Conservation (phyloP, 1,140 invertebrate species). For the Sogatella furcifera region DNA sequence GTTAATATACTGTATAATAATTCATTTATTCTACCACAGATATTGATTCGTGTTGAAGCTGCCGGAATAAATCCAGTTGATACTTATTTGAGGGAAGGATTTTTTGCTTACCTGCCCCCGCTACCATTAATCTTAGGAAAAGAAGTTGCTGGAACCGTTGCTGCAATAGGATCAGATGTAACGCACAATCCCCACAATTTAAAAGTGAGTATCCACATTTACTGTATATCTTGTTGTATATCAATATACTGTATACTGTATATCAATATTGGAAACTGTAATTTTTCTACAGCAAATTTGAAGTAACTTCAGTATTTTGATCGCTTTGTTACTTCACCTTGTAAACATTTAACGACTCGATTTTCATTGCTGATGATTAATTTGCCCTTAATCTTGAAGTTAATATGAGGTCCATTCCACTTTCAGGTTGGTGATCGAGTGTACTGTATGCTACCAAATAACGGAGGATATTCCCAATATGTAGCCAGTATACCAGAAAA, state of each 20-base stretch:
- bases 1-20: too few relatives aligned
- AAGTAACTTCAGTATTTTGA: too few relatives aligned
- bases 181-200: not conserved
- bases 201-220: not conserved
- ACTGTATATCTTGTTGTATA: too few relatives aligned
- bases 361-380: too few relatives aligned
- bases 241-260: too few relatives aligned
- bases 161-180: constrained; percentile 25
- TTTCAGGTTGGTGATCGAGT: constrained; percentile 41
- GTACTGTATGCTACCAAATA: constrained; percentile 25
- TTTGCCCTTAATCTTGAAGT: too few relatives aligned
- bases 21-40: constrained; percentile 25
- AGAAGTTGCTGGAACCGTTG: constrained; percentile 43
- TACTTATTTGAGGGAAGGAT: constrained; percentile 43
- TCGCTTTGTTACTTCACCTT: too few relatives aligned
- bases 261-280: too few relatives aligned
- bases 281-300: too few relatives aligned
- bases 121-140: constrained; percentile 42
- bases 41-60: constrained; percentile 38
- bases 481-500: constrained; percentile 25
- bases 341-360: too few relatives aligned
- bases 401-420: too few relatives aligned
- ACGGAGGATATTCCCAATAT: constrained; percentile 43
- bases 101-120: constrained; percentile 32
- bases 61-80: constrained; percentile 50